These are phyloP conservation scores for Oscheius myriophilus DNA, from an alignment of 2,888 invertebrate genomes.

Conservation along the genomic window DNA sequence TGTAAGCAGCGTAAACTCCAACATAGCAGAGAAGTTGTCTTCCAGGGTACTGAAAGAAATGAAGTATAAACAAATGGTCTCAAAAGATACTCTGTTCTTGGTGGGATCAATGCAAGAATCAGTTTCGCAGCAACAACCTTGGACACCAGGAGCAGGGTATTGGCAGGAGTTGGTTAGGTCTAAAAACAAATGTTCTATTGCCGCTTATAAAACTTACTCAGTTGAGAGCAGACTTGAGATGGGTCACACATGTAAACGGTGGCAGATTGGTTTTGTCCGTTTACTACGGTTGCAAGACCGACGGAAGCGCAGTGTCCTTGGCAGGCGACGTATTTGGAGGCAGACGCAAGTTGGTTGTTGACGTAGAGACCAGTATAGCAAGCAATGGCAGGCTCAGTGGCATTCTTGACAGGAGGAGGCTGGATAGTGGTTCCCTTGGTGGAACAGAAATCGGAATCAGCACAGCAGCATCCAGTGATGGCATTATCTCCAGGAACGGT, in stretches of 20 bases:
- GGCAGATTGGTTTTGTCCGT: slow-evolving; percentile 43
- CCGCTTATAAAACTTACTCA: slow-evolving; percentile 20
- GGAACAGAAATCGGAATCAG: slow-evolving; percentile 50
- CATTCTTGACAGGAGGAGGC: slow-evolving; percentile 7
- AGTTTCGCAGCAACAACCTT: slow-evolving; percentile 51
- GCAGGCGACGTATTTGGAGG: slow-evolving; percentile 31
- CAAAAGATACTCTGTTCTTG: slow-evolving; percentile 34
- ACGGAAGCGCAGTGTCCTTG: slow-evolving; percentile 47
- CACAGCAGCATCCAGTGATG: slow-evolving; percentile 48
- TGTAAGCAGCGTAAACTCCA: slow-evolving; percentile 37
- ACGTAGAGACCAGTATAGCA: slow-evolving; percentile 49
- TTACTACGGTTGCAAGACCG: slow-evolving; percentile 35
- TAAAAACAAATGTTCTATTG: too few relatives aligned
- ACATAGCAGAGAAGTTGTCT: slow-evolving; percentile 41
- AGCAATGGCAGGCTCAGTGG: slow-evolving; percentile 41
- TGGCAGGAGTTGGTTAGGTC: slow-evolving; percentile 42
- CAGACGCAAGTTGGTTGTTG: slow-evolving; percentile 36
- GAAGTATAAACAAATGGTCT: too few relatives aligned
- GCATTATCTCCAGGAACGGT: slow-evolving; percentile 34
- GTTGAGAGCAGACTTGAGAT: slow-evolving; percentile 24
- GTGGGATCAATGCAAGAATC: slow-evolving; percentile 51
- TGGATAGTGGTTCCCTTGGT: slow-evolving; percentile 19
- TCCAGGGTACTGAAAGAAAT: slow-evolving; percentile 22
- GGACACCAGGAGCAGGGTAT: slow-evolving; percentile 34
- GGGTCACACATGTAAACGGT: slow-evolving; percentile 41